Conservation (phyloP, 2,113 vertebrate genomes). For the Ammospiza nelsoni region DNA sequence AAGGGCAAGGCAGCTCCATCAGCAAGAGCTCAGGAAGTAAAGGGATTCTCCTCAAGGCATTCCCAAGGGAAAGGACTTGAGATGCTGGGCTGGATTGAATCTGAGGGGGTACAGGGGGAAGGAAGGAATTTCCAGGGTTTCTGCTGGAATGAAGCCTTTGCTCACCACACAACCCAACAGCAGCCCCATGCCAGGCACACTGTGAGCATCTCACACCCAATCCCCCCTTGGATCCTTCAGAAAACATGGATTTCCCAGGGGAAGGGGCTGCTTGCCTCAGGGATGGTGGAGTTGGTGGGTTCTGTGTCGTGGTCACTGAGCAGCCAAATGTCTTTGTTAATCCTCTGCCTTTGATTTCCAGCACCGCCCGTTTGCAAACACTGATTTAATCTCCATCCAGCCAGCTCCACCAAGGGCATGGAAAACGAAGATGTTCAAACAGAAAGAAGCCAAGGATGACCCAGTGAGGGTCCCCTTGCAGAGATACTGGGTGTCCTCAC, state of each 20-base stretch:
- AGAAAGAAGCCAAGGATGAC: not conserved
- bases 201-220: fast-evolving
- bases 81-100: not conserved
- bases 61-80: not conserved
- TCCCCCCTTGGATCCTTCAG: fast-evolving
- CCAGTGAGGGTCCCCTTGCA: not conserved
- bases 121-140: not conserved
- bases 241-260: not conserved
- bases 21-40: not conserved
- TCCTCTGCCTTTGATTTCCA: slow-evolving; percentile 15
- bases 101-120: not conserved
- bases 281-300: not conserved
- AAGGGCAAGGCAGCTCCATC: not conserved
- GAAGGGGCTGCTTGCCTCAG: not conserved
- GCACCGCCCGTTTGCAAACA: not conserved
- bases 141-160: not conserved
- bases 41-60: not conserved
- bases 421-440: not conserved
- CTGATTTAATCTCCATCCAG: not conserved
- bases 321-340: slow-evolving; percentile 24
- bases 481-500: not conserved
- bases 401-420: fast-evolving
- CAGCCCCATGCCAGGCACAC: not conserved
- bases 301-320: not conserved
- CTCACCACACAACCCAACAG: fast-evolving